Conservation (phyloP, 1,140 invertebrate genomes). For the Caenorhabditis remanei region DNA sequence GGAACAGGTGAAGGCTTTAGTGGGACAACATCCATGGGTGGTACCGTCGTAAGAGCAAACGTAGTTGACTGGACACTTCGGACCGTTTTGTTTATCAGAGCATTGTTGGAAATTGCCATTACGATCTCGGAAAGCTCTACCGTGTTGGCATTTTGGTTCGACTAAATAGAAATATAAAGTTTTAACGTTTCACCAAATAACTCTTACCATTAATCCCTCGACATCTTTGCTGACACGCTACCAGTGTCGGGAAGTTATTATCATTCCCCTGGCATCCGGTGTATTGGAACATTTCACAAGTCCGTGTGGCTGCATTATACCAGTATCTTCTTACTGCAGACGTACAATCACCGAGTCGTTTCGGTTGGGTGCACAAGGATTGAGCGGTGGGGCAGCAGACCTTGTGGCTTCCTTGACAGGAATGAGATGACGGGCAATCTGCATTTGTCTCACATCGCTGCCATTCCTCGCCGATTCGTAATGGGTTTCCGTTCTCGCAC, state of each 20-base stretch:
- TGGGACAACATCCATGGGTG: conserved; percentile 67
- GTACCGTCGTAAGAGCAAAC: conserved; percentile 63
- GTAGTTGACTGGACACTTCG: conserved; percentile 66
- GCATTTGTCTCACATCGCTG: conserved; percentile 72
- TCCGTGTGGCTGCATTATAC: conserved; percentile 74
- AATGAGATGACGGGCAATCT: conserved; percentile 73
- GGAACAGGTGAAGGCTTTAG: conserved; percentile 65
- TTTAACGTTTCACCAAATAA: not conserved
- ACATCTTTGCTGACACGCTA: conserved; percentile 75
- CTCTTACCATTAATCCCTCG: conserved; percentile 73
- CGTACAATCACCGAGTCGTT: conserved; percentile 75
- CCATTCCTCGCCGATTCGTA: conserved; percentile 77
- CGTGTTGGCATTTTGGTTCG: conserved; percentile 76
- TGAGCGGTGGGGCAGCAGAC: conserved; percentile 77
- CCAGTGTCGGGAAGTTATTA: conserved; percentile 73
- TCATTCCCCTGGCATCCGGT: conserved; percentile 77
- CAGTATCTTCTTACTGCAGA: conserved; percentile 74
- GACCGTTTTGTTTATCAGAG: conserved; percentile 58
- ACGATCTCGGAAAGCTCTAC: conserved; percentile 71
- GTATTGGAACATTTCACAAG: conserved; percentile 76
- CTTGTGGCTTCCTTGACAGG: conserved; percentile 73
- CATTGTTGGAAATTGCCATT: conserved; percentile 72
- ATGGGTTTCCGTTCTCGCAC: conserved; percentile 76
- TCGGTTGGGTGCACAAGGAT: conserved; percentile 77
- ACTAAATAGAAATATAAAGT: conserved; percentile 64